Evolutionary conservation across 2,113 vertebrate species (phyloP).

Genomic region (Lophius piscatorius): DNA sequence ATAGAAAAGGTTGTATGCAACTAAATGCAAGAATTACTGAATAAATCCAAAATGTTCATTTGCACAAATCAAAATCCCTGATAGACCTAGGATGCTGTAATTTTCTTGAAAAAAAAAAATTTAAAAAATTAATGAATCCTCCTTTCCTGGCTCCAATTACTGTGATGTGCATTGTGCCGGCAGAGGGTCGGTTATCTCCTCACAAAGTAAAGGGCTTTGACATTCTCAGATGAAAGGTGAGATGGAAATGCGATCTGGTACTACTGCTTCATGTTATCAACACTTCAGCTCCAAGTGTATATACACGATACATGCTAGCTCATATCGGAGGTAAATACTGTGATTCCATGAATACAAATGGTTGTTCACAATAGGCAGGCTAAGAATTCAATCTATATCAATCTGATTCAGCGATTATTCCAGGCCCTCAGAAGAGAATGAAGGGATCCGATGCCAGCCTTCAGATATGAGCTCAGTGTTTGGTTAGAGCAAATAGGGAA

Average conservation of each 20-base stretch:
- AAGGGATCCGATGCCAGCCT: constrained; percentile 44
- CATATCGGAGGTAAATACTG: constrained; percentile 75
- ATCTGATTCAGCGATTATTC: constrained; percentile 62
- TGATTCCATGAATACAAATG: constrained; percentile 79
- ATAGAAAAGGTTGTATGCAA: constrained; percentile 46
- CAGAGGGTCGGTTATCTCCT: constrained; percentile 63
- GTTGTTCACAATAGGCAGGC: constrained; percentile 63
- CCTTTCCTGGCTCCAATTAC: constrained; percentile 54
- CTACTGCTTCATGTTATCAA: constrained; percentile 72
- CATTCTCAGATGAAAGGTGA: constrained; percentile 73
- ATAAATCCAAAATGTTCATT: constrained; percentile 32
- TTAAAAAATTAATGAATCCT: constrained; percentile 60
- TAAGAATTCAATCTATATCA: constrained; percentile 75
- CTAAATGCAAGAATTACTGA: constrained; percentile 45
- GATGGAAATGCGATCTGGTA: constrained; percentile 70
- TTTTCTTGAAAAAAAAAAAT: constrained; percentile 34
- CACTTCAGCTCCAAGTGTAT: constrained; percentile 66
- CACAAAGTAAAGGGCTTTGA: constrained; percentile 69
- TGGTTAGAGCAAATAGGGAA: constrained; percentile 55
- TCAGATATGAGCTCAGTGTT: constrained; percentile 65
- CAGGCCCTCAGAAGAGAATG: constrained; percentile 57
- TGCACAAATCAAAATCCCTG: constrained; percentile 61
- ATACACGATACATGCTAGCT: constrained; percentile 61
- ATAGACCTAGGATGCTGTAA: constrained; percentile 55
- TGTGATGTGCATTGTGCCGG: constrained; percentile 49